These are phyloP conservation scores for Xylota sylvarum DNA, from an alignment of 2,888 invertebrate genomes.

Conservation along the genomic window DNA sequence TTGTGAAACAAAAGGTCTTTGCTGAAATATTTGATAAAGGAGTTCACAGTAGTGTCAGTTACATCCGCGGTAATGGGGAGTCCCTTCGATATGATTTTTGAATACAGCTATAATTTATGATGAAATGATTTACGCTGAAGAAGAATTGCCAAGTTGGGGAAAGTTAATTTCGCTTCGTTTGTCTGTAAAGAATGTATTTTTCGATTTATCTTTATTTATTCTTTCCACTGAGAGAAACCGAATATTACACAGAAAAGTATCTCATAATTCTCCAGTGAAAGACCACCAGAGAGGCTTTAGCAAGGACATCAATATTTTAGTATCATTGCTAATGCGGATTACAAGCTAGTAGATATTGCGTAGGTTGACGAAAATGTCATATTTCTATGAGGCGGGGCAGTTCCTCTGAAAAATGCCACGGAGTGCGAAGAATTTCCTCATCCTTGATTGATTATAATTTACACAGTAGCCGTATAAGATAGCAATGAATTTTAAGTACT, in stretches of 20 bases:
- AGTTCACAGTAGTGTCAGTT: neutral
- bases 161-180: neutral
- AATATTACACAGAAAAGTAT: neutral
- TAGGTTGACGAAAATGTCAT: neutral
- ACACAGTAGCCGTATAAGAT: neutral
- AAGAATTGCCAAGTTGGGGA: neutral
- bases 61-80: neutral
- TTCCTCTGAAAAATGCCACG: neutral
- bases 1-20: neutral
- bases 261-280: neutral
- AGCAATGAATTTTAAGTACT: too few species aligned
- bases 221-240: neutral
- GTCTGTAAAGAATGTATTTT: neutral
- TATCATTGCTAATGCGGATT: neutral
- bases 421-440: neutral
- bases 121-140: neutral
- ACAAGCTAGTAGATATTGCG: neutral
- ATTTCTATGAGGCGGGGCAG: neutral
- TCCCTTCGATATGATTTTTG: constrained; percentile 6
- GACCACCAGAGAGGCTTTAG: neutral
- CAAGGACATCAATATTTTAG: neutral
- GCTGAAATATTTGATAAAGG: neutral
- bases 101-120: neutral
- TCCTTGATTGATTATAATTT: neutral
- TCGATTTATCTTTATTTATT: neutral